Base-by-base conservation (phyloP, 2,113 vertebrate species). In the Narcine bancroftii region DNA sequence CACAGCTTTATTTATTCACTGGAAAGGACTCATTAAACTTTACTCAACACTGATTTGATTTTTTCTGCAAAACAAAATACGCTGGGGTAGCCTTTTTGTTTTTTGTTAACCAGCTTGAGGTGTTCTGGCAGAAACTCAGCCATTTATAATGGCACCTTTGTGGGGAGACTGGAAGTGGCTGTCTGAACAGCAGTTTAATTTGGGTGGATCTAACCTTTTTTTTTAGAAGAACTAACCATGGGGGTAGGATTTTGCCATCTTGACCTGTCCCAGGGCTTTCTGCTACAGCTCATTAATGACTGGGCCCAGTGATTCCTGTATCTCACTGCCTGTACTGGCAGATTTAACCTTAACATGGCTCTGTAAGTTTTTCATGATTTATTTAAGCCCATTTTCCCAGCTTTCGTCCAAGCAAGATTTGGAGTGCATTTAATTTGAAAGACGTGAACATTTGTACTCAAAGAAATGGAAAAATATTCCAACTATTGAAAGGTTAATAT, bases 1-100 rank as follows among this genome's bases (percentile, higher is more conserved):
- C 87, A 91, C 87, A 42, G 60, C 63, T 91, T 89, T 89, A 53
- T 89, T 65, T 91, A 91, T 91, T 66, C 87, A 42, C 87, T 91
- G 63, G 60, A 69, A 63, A 42, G 63, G 36, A 91, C 60, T 91
- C 87, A 91, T 91, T 91, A 91, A 91, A 91, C 36, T 91, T 69
- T 91, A 69, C 87, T 91, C 87, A 42, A n/a, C 60, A 42, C 87
- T 45, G 87, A 91, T 87, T 87, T 87, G 60, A n/a, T n/a, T n/a
- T n/a, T 87, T 87, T 87, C 36, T 66, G 63, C 21, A 69, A 91
- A 69, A 91, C 36, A 91, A 65, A 69, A 29, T 42, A 21, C 17
- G 77, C 45, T 24, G 26, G 77, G 45, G 45, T 50, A 50, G 83
- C 36, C 63, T 45, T 91, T 66, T 89, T 15, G 42, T 39, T 66